Conservation (phyloP, 2,888 invertebrate species). For the Balanococcus diminutus region DNA sequence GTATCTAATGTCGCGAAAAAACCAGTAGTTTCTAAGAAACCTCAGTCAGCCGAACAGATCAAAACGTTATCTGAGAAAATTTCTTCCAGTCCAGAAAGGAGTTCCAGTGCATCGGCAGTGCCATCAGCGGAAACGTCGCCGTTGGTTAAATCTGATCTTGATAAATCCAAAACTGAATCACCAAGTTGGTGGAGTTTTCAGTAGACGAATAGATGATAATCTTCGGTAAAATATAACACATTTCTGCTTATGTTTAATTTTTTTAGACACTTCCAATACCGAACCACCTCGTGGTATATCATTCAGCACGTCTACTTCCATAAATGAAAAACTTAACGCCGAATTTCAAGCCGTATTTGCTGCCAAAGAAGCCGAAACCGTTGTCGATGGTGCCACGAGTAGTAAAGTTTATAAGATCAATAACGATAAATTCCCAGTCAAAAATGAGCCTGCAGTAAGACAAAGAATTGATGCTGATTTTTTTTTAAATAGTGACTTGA, state of each 20-base stretch:
- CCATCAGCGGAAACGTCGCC: neutral
- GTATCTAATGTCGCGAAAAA: conserved; percentile 17
- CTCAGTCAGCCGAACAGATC: neutral
- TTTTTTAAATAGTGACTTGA: neutral
- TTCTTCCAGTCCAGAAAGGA: neutral
- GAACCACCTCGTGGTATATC: neutral
- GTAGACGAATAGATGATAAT: too few relatives aligned
- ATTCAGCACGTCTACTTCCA: neutral
- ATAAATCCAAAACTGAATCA: conserved; percentile 17
- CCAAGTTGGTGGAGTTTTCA: neutral
- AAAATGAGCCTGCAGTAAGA: neutral
- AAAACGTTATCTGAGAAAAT: conserved; percentile 39
- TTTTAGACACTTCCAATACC: neutral
- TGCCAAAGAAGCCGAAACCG: conserved; percentile 16
- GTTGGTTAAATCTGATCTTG: neutral
- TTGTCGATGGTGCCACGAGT: neutral
- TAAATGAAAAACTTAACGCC: conserved; percentile 39
- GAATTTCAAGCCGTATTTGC: conserved; percentile 20
- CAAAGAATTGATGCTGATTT: neutral
- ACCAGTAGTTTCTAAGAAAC: conserved; percentile 46
- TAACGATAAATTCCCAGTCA: neutral
- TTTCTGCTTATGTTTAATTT: neutral
- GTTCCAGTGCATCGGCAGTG: neutral
- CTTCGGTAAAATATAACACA: too few relatives aligned
- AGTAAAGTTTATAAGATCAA: conserved; percentile 36